phyloP scores from a whole-genome alignment of 1,140 invertebrate species.

The Drosophila tani region DNA sequence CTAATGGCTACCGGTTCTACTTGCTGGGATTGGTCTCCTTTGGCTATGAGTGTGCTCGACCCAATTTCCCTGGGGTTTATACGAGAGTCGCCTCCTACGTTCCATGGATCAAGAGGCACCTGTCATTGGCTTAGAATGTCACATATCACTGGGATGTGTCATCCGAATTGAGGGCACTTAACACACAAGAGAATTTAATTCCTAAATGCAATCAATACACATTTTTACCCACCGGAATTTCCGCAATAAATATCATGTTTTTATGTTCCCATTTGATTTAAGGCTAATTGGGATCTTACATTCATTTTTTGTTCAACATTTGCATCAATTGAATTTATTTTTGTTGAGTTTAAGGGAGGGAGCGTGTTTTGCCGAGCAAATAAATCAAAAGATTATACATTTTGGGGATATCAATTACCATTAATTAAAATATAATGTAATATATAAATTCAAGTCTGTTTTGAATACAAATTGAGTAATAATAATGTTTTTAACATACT shows the following conservation, averaged over 20 bases:
- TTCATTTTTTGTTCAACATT: slow-evolving; percentile 6
- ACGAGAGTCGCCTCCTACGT: slow-evolving; percentile 86
- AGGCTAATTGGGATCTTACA: slow-evolving; percentile 9
- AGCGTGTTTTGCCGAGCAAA: not conserved
- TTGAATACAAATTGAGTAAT: not conserved
- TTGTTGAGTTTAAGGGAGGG: not conserved
- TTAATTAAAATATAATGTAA: not conserved
- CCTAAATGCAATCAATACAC: slow-evolving; percentile 8
- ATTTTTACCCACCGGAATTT: slow-evolving; percentile 21
- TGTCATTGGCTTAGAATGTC: slow-evolving; percentile 27
- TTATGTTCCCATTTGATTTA: slow-evolving; percentile 28
- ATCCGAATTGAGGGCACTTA: slow-evolving; percentile 3
- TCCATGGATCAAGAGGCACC: slow-evolving; percentile 69
- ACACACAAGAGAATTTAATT: not conserved
- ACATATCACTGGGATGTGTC: slow-evolving; percentile 17
- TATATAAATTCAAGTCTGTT: not conserved
- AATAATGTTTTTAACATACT: not conserved
- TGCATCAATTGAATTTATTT: not conserved
- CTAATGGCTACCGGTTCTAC: slow-evolving; percentile 84
- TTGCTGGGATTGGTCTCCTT: slow-evolving; percentile 88
- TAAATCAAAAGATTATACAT: not conserved
- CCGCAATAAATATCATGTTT: slow-evolving; percentile 41
- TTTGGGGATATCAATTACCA: not conserved
- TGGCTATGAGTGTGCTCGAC: slow-evolving; percentile 89
- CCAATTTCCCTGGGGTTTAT: slow-evolving; percentile 89